Evolutionary conservation across 30 jellyfish, hydroid and myxozoan species (phyloP), one percentile per base, ranked within the genome.

Genomic region (Pelagia noctiluca): DNA sequence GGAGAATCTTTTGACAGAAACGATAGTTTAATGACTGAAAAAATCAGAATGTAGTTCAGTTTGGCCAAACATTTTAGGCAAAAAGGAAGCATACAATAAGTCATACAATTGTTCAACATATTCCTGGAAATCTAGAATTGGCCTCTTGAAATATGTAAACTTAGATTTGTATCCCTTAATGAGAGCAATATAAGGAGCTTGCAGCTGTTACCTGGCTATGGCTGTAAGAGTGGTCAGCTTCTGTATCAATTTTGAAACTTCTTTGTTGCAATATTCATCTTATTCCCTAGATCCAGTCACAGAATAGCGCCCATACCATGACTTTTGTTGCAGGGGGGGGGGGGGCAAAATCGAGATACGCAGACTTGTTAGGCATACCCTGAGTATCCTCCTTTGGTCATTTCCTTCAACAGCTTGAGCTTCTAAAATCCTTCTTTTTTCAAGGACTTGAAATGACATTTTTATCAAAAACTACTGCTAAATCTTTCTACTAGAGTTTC

Each of bases 81-180:
- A 53, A n/a, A 70, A 32, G 62, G 32, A n/a, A 33, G 23, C 80
- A n/a, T 28, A 21, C 64, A 67, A 33, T 33, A 67, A n/a, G 0
- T 28, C 37, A 28, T 70, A 69, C 21, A 70, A 21, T 23, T 69
- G 83, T 23, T 13, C 0, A 23, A 28, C 2, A 32, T 28, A 35
- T 4, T 70, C 29, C 31, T 70, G 64, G 75, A 70, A 35, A 21
- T 29, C 73, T 0, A 0, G 35, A 7, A 70, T 70, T 32, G 83
- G 31, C 23, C 83, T 26, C 83, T 29, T 24, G 0, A 70, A 70
- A 53, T 70, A 70, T 12, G 83, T 24, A 32, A 70, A 70, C 62
- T 70, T 70, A 34, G 83, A 23, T 70, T 46, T 70, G 83, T 24
- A 70, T 4, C 69, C 74, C 47, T 70, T 70, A 21, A 69, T 70